These are phyloP conservation scores for Amblyopsis rosae DNA, from an alignment of 2,113 vertebrate species.

Conservation along the genomic window DNA sequence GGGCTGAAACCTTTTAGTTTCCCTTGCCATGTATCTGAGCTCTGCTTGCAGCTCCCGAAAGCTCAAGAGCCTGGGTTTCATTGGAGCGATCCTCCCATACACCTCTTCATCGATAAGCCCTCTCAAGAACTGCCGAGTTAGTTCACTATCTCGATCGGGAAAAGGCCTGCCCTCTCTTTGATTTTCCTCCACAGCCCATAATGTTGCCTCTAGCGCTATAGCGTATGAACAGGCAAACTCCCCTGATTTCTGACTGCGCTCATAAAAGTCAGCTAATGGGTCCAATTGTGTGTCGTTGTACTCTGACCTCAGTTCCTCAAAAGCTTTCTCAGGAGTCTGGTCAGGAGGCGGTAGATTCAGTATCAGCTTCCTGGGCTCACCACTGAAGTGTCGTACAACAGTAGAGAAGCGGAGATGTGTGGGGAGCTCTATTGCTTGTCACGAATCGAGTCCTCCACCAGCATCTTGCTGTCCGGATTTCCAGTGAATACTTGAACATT, in stretches of 20 bases:
- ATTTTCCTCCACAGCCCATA: not conserved
- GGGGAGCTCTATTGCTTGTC: conserved; percentile 21
- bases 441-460: not conserved
- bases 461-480: not conserved
- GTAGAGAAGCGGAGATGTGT: conserved; percentile 11
- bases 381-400: conserved; percentile 14
- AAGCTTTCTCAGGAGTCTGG: conserved; percentile 4
- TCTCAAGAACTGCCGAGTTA: conserved; percentile 17
- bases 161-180: conserved; percentile 7
- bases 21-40: too few relatives aligned
- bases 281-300: conserved; percentile 11
- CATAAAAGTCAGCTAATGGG: conserved; percentile 23
- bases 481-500: not conserved
- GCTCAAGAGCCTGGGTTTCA: not conserved
- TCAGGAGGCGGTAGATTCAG: conserved; percentile 15
- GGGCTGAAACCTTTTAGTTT: conserved; percentile 1
- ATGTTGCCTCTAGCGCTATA: conserved; percentile 21
- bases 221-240: conserved; percentile 22
- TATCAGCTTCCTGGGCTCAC: conserved; percentile 23
- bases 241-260: conserved; percentile 4
- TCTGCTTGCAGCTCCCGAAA: not conserved
- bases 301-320: not conserved
- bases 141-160: conserved; percentile 4
- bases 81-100: not conserved
- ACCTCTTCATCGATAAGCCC: conserved; percentile 3